Percentiles rank a stretch among this genome's conserved stretches.
phyloP scores from a whole-genome alignment of 2,113 vertebrate genomes.

The Monopterus albus region DNA sequence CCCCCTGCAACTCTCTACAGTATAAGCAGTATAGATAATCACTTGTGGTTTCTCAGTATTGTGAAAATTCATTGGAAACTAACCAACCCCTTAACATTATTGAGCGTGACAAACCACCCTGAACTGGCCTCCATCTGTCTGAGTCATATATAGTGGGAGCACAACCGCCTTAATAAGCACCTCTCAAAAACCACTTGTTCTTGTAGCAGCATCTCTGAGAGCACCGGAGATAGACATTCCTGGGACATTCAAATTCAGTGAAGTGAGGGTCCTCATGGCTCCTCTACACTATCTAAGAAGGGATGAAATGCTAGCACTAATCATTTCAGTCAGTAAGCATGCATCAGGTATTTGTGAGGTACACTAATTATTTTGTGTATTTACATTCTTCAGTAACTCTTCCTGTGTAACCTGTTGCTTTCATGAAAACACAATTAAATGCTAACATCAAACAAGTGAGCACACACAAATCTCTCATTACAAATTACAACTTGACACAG shows the following conservation, averaged over 20 bases:
- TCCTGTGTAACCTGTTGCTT: too few species aligned
- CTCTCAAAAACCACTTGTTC: constrained; percentile 14
- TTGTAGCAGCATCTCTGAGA: constrained; percentile 33
- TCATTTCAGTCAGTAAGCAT: background rate
- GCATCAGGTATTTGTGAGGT: background rate
- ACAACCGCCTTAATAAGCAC: constrained; percentile 10
- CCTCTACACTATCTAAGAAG: background rate
- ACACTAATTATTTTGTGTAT: too few species aligned
- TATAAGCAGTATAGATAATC: too few species aligned
- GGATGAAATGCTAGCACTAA: background rate
- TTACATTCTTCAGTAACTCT: too few species aligned
- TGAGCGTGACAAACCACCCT: constrained; percentile 15
- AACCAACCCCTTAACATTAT: background rate
- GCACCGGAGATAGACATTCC: constrained; percentile 32
- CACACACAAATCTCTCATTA: background rate
- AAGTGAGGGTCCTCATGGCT: background rate
- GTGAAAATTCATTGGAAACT: background rate
- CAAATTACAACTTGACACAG: background rate
- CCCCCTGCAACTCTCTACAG: too few species aligned
- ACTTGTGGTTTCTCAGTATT: background rate
- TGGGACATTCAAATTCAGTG: background rate
- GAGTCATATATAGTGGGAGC: constrained; percentile 5
- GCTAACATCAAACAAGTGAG: background rate
- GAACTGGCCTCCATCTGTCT: background rate
- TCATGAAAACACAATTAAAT: too few species aligned